Evolutionary conservation across 2,888 invertebrate genomes (phyloP), one percentile per base, ranked within the genome.

Genomic region (Andrena hattorfiana): DNA sequence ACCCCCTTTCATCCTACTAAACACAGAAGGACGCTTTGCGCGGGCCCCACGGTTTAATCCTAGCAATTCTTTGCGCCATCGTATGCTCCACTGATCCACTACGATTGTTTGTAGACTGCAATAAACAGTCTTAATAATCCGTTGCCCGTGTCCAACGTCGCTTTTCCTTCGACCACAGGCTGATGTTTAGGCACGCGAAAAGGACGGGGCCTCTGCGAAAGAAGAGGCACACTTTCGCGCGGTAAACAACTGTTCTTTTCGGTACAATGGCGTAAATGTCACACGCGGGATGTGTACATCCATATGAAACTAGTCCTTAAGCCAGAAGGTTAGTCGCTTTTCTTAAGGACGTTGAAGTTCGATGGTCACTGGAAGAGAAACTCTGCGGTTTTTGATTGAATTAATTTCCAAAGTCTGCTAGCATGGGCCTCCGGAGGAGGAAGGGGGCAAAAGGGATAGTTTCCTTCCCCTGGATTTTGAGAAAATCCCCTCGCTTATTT

Each of bases 81-180:
- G 51, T 26, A 35, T 83, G 78, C 59, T 87, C 79, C 72, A 85
- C 67, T 87, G 75, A 83, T 79, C 81, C 32, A 87, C 78, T 84
- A 49, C 32, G 8, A 51, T 16, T 67, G 63, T 66, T 81, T 66
- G 32, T n/a, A 28, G 48, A 8, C 42, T 30, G 59, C 56, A 63
- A 73, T 60, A 67, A 77, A 60, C 8, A 16, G 30, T 35, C 60
- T 84, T 72, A 81, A 86, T 62, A 51, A 56, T 35, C 51, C 20
- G 48, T 7, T 49, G 23, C 28, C 62, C 8, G 42, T 20, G 73
- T 63, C 42, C 23, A 30, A 20, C 51, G 69, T 67, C 5, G 28
- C 30, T 68, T 77, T 66, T 80, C 35, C 30, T 28, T 48, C 26
- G n/a, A 28, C 56, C 7, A n/a, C 16, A 28, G 10, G 4, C 13